Conservation (phyloP, 2,888 invertebrate genomes). For the Ormyrus rosae region DNA sequence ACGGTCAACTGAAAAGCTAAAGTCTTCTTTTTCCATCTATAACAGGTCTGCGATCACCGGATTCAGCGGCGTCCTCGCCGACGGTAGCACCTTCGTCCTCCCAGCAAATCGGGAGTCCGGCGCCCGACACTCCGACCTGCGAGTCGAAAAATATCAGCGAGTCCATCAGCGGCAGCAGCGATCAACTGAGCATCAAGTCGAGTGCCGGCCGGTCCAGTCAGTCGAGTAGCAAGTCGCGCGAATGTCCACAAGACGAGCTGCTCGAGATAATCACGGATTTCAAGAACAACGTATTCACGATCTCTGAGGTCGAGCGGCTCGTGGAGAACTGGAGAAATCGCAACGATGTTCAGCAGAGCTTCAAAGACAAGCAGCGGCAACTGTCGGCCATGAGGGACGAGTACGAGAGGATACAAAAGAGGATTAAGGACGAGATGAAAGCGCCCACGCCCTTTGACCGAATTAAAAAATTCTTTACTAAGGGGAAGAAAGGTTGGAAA, state of each 20-base stretch:
- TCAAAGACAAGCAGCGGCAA: conserved; percentile 90
- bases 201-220: conserved; percentile 21
- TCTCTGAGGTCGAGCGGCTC: conserved; percentile 89
- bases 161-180: neutral
- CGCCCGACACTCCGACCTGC: conserved; percentile 1
- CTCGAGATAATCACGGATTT: conserved; percentile 92
- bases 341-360: conserved; percentile 90
- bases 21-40: too few species aligned
- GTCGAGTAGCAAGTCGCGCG: conserved; percentile 33
- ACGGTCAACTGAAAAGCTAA: too few species aligned
- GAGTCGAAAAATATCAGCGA: conserved; percentile 12
- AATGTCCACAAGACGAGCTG: conserved; percentile 83
- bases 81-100: conserved; percentile 19
- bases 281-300: conserved; percentile 91
- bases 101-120: conserved; percentile 14
- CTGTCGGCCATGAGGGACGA: conserved; percentile 87
- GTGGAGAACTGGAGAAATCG: conserved; percentile 92
- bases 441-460: conserved; percentile 89
- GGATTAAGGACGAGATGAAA: conserved; percentile 85
- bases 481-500: conserved; percentile 77
- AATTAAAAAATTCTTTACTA: conserved; percentile 85
- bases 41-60: conserved; percentile 44
- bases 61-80: conserved; percentile 45
- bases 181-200: conserved; percentile 33
- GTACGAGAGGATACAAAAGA: conserved; percentile 88